Percentiles rank a stretch among this genome's conserved stretches.
Conservation (phyloP, 2,113 vertebrate genomes). For the Salvelinus sp. region DNA sequence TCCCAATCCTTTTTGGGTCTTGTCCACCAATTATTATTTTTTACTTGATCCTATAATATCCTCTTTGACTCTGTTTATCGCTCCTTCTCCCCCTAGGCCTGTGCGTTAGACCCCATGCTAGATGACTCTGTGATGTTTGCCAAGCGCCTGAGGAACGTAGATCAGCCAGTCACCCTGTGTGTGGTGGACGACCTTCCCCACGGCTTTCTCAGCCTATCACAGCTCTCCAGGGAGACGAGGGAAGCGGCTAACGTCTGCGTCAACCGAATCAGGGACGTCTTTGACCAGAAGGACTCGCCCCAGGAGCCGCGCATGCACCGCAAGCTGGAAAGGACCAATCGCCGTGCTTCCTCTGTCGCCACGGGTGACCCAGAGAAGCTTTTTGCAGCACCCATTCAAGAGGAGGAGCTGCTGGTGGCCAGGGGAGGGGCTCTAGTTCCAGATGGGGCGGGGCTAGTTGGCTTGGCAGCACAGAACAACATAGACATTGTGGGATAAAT, state of each 20-base stretch:
- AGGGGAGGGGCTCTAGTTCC: conserved; percentile 38
- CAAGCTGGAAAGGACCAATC: conserved; percentile 75
- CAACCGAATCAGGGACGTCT: conserved; percentile 77
- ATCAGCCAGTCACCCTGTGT: conserved; percentile 80
- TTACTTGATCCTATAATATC: conserved; percentile 12
- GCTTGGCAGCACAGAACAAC: conserved; percentile 55
- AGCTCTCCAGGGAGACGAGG: conserved; percentile 82
- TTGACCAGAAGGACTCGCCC: conserved; percentile 65
- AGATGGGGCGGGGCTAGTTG: conserved; percentile 52
- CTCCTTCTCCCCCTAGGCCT: conserved; percentile 71
- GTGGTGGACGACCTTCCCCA: conserved; percentile 90
- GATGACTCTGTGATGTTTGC: conserved; percentile 93
- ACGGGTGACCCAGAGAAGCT: conserved; percentile 43
- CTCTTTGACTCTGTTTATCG: neutral
- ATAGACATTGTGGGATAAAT: conserved; percentile 52
- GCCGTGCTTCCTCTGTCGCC: conserved; percentile 19
- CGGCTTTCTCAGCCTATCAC: conserved; percentile 87
- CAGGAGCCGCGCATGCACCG: conserved; percentile 73
- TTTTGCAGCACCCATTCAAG: conserved; percentile 30
- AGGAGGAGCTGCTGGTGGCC: conserved; percentile 31
- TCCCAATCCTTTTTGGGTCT: conserved; percentile 32
- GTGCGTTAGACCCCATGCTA: conserved; percentile 89
- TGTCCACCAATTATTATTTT: conserved; percentile 55
- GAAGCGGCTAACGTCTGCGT: conserved; percentile 80
- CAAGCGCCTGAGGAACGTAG: conserved; percentile 77